Base-by-base conservation (phyloP, 1,140 invertebrate species). In the Ceratoteleas bidentatus region DNA sequence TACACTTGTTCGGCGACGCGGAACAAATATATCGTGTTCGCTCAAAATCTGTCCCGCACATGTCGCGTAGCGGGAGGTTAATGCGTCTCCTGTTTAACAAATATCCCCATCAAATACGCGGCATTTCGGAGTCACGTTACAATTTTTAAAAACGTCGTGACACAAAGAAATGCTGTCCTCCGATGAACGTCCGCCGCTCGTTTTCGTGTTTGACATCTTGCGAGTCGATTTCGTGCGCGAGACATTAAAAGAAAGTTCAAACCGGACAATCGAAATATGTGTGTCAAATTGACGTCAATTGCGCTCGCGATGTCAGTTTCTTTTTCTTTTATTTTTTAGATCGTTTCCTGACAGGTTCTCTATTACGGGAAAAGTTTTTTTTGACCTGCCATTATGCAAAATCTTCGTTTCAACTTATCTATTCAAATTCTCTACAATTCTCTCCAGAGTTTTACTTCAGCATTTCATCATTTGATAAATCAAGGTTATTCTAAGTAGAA, bases 61-160 rank as follows among this genome's bases (percentile, higher is more conserved):
- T 78, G 75, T 72, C 53, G 34, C 66, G 33, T 65, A 58, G 66
- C 75, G 38, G 60, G 66, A 78, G 75, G 66, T 40, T 68, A 69
- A 70, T 36, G 57, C 50, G 45, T 64, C 58, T 70, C 56, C 62
- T 68, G 60, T 70, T 52, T 78, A 50, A 72, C 65, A 78, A 64
- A 58, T 70, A 70, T 70, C 70, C 64, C 36, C 75, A 77, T 64
- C 66, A 34, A 13, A 50, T 60, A 58, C 43, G 32, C 56, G 60
- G 34, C 61, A 50, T 14, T 13, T 11, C 11, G 10, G 45, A n/a
- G 3, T 14, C 16, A 14, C 43, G 11, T 61, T 61, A 61, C 16
- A 47, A 61, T 47, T 33, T n/a, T 47, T 47, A 61, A 47, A 33
- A 32, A 33, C 16, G 16, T 32, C 40, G 11, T 33, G 16, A 43